These are phyloP conservation scores for Hemibagrus wyckioides DNA, from an alignment of 2,113 vertebrate genomes.

Conservation along the genomic window DNA sequence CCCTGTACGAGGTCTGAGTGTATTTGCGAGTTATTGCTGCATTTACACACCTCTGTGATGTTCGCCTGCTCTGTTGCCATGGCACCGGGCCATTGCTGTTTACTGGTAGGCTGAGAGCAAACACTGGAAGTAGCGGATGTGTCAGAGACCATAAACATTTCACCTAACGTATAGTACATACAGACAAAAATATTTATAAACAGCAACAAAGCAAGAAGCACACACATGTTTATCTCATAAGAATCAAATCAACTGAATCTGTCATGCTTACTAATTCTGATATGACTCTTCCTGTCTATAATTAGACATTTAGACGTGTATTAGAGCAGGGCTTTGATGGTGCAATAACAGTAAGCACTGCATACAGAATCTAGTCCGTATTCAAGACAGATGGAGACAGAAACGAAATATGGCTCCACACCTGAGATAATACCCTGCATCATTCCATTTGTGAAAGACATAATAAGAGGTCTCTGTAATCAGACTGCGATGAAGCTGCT, in stretches of 20 bases:
- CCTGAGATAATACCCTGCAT: neutral
- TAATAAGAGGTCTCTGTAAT: slow-evolving; percentile 6
- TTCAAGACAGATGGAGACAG: neutral
- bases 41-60: slow-evolving; percentile 51
- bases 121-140: slow-evolving; percentile 28
- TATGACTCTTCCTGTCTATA: neutral
- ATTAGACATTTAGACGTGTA: slow-evolving; percentile 3
- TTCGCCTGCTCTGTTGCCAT: slow-evolving; percentile 50
- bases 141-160: slow-evolving; percentile 36
- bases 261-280: neutral
- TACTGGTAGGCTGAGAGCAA: slow-evolving; percentile 35
- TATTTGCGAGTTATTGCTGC: slow-evolving; percentile 32
- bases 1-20: slow-evolving; percentile 9
- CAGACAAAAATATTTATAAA: neutral
- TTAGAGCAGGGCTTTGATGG: neutral
- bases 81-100: slow-evolving; percentile 42
- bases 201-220: neutral
- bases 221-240: neutral
- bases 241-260: neutral
- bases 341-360: neutral
- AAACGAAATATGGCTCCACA: slow-evolving; percentile 8
- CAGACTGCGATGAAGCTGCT: slow-evolving; percentile 21
- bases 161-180: neutral
- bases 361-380: neutral
- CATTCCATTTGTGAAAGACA: neutral